These are phyloP conservation scores for Mimumesa dahlbomi DNA, from an alignment of 2,888 invertebrate genomes.

Conservation along the genomic window DNA sequence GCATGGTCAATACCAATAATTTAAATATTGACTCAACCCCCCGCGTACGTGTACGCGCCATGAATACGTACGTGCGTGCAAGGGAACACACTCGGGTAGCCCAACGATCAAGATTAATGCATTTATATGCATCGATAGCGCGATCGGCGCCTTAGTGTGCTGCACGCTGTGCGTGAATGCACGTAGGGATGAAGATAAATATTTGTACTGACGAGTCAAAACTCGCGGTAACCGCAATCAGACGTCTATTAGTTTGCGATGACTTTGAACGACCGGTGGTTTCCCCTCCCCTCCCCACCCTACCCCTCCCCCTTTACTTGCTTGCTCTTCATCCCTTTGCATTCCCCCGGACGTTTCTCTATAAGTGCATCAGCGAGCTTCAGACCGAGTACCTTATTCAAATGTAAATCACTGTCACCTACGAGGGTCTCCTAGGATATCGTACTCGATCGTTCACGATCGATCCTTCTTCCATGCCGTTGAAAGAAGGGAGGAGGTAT, in stretches of 20 bases:
- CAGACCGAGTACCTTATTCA: constrained; percentile 51
- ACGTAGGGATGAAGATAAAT: constrained; percentile 74
- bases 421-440: constrained; percentile 49
- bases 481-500: constrained; percentile 37
- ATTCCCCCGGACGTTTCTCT: neutral
- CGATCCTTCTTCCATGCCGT: constrained; percentile 36
- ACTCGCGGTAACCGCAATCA: constrained; percentile 70
- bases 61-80: constrained; percentile 64
- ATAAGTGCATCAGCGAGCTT: constrained; percentile 11
- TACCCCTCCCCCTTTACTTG: neutral
- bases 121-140: constrained; percentile 68
- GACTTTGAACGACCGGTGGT: constrained; percentile 45
- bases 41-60: constrained; percentile 52
- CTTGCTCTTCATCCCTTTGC: constrained; percentile 2
- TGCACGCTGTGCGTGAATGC: constrained; percentile 63
- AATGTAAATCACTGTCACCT: constrained; percentile 67
- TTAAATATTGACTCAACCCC: constrained; percentile 74
- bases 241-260: constrained; percentile 66
- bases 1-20: constrained; percentile 69
- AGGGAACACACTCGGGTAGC: constrained; percentile 44
- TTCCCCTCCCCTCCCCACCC: constrained; percentile 15
- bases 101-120: constrained; percentile 76
- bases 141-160: constrained; percentile 68
- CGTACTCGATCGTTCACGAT: constrained; percentile 49
- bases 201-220: constrained; percentile 76